phyloP scores from a whole-genome alignment of 2,797 vertebrate genomes.

The Phataginus tricuspis region DNA sequence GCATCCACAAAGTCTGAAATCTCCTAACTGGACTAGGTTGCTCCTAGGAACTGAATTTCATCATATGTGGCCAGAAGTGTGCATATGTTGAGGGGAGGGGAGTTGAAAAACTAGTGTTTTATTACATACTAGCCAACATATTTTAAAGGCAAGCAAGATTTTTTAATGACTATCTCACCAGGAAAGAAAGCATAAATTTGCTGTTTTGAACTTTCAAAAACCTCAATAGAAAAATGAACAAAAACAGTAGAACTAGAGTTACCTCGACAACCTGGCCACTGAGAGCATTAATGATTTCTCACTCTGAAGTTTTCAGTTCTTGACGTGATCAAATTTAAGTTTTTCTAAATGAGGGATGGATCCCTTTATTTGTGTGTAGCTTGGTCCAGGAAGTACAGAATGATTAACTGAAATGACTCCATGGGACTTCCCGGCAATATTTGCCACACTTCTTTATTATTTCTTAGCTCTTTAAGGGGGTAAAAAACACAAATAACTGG shows the following conservation, averaged over 20 bases:
- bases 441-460: neutral
- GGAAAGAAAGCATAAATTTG: neutral
- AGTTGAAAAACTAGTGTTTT: neutral
- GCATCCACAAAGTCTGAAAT: neutral
- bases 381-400: neutral
- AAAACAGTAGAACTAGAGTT: neutral
- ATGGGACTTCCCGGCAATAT: neutral
- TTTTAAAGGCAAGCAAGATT: neutral
- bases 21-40: neutral
- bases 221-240: neutral
- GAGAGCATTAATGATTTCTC: neutral
- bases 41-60: neutral
- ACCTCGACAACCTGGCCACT: neutral
- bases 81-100: neutral
- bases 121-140: neutral
- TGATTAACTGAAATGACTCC: neutral
- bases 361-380: neutral
- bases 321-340: neutral
- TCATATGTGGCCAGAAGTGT: neutral
- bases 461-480: neutral
- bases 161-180: neutral
- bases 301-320: neutral
- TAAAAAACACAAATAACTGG: neutral
- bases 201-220: neutral
- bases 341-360: neutral